Conservation (phyloP, 2,113 vertebrate species). For the Nothobranchius kuhntae region DNA sequence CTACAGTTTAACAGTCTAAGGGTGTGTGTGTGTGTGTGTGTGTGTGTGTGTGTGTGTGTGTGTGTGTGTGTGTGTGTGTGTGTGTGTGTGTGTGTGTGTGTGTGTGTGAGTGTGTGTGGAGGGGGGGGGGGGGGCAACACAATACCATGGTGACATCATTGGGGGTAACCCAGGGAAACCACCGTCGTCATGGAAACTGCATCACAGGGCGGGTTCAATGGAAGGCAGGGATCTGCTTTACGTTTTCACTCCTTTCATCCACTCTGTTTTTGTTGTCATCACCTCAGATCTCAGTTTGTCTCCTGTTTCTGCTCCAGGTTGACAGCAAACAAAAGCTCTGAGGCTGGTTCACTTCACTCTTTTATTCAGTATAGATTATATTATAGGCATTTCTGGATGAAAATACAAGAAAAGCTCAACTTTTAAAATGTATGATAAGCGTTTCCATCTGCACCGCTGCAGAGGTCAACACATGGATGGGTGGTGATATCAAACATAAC, state of each 20-base stretch:
- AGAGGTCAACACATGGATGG: constrained; percentile 39
- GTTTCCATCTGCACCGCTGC: constrained; percentile 30
- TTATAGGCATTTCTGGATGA: constrained; percentile 58
- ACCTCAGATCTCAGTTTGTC: not conserved
- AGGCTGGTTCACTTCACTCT: constrained; percentile 29
- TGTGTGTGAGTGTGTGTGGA: no score
- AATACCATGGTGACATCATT: constrained; percentile 89
- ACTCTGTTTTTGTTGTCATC: constrained; percentile 39
- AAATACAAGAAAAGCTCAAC: constrained; percentile 63
- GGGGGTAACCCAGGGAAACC: constrained; percentile 96
- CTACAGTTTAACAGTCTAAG: constrained; percentile 51
- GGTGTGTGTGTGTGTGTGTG: no score
- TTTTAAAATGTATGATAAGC: constrained; percentile 20
- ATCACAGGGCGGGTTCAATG: constrained; percentile 85
- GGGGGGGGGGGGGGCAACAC: constrained; percentile 38
- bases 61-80: no score
- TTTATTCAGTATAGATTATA: constrained; percentile 70
- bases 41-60: no score
- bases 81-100: no score
- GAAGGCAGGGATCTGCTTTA: constrained; percentile 74
- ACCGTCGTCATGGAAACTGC: constrained; percentile 91
- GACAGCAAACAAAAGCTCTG: constrained; percentile 4
- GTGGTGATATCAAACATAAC: constrained; percentile 60
- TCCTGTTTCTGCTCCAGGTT: not conserved
- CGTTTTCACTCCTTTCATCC: constrained; percentile 60